Base-by-base conservation (phyloP, 1,140 invertebrate genomes). In the Leguminivora glycinivorella region DNA sequence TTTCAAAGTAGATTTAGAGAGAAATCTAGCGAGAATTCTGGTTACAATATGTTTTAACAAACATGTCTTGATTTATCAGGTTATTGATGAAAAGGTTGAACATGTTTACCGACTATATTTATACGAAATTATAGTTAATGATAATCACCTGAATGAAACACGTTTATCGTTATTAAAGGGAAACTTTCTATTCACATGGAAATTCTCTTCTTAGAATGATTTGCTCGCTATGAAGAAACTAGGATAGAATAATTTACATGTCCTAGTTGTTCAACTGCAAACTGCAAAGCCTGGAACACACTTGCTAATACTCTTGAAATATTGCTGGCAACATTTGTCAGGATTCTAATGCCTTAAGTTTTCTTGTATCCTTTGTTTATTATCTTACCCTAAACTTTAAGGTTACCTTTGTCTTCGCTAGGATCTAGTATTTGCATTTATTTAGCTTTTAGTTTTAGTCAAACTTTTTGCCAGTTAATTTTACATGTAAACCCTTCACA, bases 301-400 rank as follows among this genome's bases (percentile, higher is more conserved):
- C 47, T 52, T 52, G 47, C 47, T 19, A 52, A 52, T 52, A 52
- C 47, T 52, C 17, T 22, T 22, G 19, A 52, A 52, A 52, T 22
- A 52, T 52, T 52, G 47, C 4, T 17, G 47, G 40, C n/a, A 12
- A 14, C 10, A 38, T 38, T 38, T 14, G 34, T 38, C 0, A 43
- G 40, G 40, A 4, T 6, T 17, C 40, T 43, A n/a, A 43, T n/a
- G 40, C 40, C n/a, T 17, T n/a, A 38, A 38, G 34, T 38, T 17
- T 17, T 43, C 40, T 17, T 17, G 14, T 0, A 4, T 43, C 40
- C n/a, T 43, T 17, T 38, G 34, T 38, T 17, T 43, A 43, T 43
- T 14, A 40, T 14, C 12, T 40, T n/a, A 40, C 38, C 14, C 14
- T 14, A 40, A 40, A 40, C 38, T 40, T 40, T 14, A 40, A 40